These are phyloP conservation scores for Fregetta grallaria DNA, from an alignment of 2,113 vertebrate genomes.

Conservation along the genomic window DNA sequence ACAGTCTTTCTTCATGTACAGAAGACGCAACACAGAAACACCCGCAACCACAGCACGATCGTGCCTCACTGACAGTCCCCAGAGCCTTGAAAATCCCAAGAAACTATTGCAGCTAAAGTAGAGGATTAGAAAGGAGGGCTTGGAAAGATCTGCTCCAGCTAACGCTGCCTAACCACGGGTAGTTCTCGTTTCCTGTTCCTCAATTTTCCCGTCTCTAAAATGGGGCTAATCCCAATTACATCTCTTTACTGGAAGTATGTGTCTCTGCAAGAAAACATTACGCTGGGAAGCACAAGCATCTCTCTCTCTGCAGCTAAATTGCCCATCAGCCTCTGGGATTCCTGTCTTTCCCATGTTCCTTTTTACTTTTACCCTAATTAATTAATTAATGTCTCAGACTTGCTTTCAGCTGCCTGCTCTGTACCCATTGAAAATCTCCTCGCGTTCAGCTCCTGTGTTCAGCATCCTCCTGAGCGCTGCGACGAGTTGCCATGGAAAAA, in stretches of 20 bases:
- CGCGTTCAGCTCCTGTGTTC: not conserved
- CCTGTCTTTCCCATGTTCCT: not conserved
- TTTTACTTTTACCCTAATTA: not conserved
- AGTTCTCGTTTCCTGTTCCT: not conserved
- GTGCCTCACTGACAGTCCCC: not conserved
- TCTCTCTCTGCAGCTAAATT: not conserved
- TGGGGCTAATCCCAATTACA: not conserved
- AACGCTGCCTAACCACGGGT: not conserved
- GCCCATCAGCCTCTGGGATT: not conserved
- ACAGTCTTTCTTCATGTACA: not conserved
- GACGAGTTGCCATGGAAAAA: constrained; percentile 62
- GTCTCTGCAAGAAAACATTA: not conserved
- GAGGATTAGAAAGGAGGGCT: not conserved
- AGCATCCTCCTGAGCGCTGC: not conserved
- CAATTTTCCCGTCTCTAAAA: not conserved
- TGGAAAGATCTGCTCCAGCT: not conserved
- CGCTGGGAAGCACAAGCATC: not conserved
- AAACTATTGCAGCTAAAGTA: not conserved
- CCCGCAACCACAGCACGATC: accelerated
- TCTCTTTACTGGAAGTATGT: not conserved
- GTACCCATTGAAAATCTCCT: not conserved
- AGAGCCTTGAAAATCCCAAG: not conserved
- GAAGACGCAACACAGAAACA: not conserved
- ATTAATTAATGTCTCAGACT: not conserved
- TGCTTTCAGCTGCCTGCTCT: not conserved